Conservation (phyloP, 2,113 vertebrate species). For the Opisthocomus hoazin region DNA sequence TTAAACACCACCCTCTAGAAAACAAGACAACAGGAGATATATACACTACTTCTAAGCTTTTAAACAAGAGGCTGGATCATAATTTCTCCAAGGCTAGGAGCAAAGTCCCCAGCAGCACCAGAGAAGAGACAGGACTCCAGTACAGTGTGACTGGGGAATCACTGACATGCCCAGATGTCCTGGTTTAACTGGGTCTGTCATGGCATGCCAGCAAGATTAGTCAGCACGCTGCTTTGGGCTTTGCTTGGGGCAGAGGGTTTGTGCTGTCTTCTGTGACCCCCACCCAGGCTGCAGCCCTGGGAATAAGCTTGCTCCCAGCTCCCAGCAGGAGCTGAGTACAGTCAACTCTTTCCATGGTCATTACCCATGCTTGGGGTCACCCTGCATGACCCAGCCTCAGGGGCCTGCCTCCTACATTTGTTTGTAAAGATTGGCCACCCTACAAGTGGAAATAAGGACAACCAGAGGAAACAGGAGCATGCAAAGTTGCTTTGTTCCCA, state of each 20-base stretch:
- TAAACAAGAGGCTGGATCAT: not conserved
- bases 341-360: not conserved
- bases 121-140: not conserved
- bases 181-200: not conserved
- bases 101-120: fast-evolving
- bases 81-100: not conserved
- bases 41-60: not conserved
- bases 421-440: not conserved
- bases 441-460: not conserved
- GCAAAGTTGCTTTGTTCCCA: not conserved
- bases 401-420: not conserved
- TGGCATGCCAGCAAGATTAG: fast-evolving
- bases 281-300: not conserved
- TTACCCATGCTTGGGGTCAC: not conserved
- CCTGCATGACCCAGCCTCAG: not conserved
- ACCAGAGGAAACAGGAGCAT: not conserved
- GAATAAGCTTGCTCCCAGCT: not conserved
- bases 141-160: not conserved
- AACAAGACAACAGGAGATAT: not conserved
- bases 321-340: not conserved
- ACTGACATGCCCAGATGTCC: not conserved
- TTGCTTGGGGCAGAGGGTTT: not conserved
- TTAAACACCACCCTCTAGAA: not conserved
- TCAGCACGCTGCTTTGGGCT: not conserved
- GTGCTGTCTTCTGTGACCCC: fast-evolving